Evolutionary conservation across 2,888 invertebrate species (phyloP), one percentile per base, ranked within the genome.

Genomic region (Erynnis tages): DNA sequence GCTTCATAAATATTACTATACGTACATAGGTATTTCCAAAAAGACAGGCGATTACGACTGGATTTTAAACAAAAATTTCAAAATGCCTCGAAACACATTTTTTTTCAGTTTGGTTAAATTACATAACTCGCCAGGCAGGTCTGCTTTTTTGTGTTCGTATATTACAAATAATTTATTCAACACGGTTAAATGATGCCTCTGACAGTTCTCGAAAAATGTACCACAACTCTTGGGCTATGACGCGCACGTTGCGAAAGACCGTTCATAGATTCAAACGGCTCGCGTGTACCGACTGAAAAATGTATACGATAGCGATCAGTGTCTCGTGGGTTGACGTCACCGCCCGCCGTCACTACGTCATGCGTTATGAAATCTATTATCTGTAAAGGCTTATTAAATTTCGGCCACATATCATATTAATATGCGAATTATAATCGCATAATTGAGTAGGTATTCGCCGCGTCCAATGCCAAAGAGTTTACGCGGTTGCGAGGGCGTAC

Each of bases 391-490:
- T 49, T 34, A 49, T 49, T 49, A 23, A 49, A 49, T 40, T 49
- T 49, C 8, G 32, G 21, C 32, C 23, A 41, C 40, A 41, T 41
- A 48, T 30, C 32, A 17, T 10, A 23, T 21, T 25, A 49, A 34
- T 41, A 34, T 23, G 41, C 40, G 32, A 25, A 17, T 44, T n/a
- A 14, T 32, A 21, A 14, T 32, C 44, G 44, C 11, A 17, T 30
- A 43, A 23, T 44, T 32, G 23, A 41, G 17, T 32, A 23, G 11
- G 19, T 13, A 21, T 29, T 27, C n/a, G 41, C 1, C 17, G 11
- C 13, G 47, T 21, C n/a, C 47, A 14, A 8, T 49, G 49, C 49
- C 49, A 49, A 40, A 37, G 5, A n/a, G 49, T 41, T 49, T 41
- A 49, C 32, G 40, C 16, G n/a, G 14, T 49, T 41, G 41, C 32